Percentiles rank a stretch among this genome's conserved stretches.
Conservation (phyloP, 2,888 invertebrate species). For the Gari tellinella region DNA sequence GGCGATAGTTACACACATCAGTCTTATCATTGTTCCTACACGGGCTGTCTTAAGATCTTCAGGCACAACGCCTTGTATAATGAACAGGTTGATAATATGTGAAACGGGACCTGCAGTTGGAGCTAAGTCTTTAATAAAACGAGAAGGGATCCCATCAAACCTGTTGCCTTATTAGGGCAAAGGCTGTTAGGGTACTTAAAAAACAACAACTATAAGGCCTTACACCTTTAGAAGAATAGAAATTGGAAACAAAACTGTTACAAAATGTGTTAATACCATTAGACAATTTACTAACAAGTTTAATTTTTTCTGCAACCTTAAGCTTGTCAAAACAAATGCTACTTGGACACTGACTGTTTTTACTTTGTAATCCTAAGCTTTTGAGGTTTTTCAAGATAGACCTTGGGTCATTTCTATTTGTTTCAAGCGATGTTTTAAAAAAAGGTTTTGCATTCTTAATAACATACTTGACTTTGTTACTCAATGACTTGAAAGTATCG, state of each 20-base stretch:
- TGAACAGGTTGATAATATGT: too few species aligned
- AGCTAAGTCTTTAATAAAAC: constrained; percentile 2
- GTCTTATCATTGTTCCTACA: constrained; percentile 18
- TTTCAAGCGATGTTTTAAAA: too few species aligned
- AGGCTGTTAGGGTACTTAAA: not conserved
- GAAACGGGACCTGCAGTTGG: not conserved
- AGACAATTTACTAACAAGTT: not conserved
- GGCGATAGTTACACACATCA: not conserved
- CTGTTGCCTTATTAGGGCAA: constrained; percentile 15
- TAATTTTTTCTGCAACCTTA: constrained; percentile 11
- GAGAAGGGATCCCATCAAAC: constrained; percentile 20
- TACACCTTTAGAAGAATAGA: constrained; percentile 19
- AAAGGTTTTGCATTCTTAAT: constrained; percentile 23
- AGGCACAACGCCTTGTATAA: too few species aligned
- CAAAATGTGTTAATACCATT: too few species aligned
- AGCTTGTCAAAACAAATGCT: constrained; percentile 15
- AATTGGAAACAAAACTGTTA: too few species aligned
- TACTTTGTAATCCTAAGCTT: constrained; percentile 4
- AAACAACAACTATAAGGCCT: constrained; percentile 6
- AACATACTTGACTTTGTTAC: constrained; percentile 11
- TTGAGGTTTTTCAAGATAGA: constrained; percentile 13
- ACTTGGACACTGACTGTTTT: constrained; percentile 1
- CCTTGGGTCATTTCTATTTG: constrained; percentile 14
- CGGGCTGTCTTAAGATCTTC: constrained; percentile 12
- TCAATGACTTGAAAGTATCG: constrained; percentile 5